Evolutionary conservation across 2,113 vertebrate species (phyloP).

Genomic region (Hyperoodon ampullatus): DNA sequence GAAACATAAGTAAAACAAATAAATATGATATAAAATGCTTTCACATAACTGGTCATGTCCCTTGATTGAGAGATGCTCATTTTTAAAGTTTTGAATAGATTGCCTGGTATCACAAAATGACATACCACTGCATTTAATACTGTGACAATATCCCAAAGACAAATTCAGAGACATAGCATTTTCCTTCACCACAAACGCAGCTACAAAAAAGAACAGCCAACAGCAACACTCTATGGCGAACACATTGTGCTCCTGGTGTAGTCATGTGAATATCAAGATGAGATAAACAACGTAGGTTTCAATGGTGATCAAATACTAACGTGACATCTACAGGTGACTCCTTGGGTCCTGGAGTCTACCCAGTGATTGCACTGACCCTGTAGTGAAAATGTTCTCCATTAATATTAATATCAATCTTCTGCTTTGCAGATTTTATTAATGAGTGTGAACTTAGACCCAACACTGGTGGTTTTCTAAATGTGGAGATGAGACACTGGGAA

Average conservation of each 20-base stretch:
- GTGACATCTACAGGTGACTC: background rate
- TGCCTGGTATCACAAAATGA: background rate
- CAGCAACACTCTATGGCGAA: background rate
- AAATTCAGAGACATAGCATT: background rate
- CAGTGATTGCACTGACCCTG: background rate
- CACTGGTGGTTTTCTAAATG: background rate
- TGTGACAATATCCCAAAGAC: background rate
- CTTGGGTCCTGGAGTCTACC: background rate
- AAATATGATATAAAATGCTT: background rate
- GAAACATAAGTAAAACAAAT: background rate
- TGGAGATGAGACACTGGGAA: background rate
- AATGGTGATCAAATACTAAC: background rate
- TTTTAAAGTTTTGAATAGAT: constrained; percentile 2
- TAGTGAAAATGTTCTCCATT: background rate
- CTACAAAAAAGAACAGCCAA: background rate
- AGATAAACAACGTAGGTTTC: background rate
- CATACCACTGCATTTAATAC: background rate
- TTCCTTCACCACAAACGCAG: background rate
- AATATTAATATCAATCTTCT: background rate
- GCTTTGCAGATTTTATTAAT: background rate
- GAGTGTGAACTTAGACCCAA: background rate
- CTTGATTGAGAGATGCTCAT: background rate
- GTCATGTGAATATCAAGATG: background rate
- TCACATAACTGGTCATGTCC: background rate
- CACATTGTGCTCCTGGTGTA: background rate